Conservation (phyloP, 2,797 vertebrate species). For the Pseudotriccus pelzelni region DNA sequence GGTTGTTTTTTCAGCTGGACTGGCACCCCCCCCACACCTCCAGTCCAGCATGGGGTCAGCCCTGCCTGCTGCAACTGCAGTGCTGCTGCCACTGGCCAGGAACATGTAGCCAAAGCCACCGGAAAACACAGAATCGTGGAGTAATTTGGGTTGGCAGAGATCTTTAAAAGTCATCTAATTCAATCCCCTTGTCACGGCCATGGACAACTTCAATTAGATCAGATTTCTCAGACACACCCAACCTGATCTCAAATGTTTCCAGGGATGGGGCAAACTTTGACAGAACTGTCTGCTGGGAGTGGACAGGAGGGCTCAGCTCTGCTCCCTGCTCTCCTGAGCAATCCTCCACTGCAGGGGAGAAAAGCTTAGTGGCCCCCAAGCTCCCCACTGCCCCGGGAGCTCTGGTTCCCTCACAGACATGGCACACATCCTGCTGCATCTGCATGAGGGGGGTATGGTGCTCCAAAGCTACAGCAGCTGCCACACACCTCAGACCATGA, state of each 20-base stretch:
- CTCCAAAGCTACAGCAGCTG: background rate
- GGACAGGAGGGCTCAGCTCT: background rate
- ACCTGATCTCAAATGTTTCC: background rate
- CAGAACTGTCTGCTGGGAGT: background rate
- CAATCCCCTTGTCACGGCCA: background rate
- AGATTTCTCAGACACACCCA: fast-evolving
- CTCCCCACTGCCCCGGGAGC: background rate
- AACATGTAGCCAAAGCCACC: fast-evolving
- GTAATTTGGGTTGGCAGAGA: background rate
- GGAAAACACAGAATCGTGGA: background rate
- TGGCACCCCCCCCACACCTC: too few relatives aligned
- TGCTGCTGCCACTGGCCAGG: background rate
- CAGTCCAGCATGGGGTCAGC: too few relatives aligned
- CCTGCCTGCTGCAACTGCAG: fast-evolving
- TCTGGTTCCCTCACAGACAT: fast-evolving
- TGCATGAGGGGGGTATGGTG: background rate
- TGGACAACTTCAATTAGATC: background rate
- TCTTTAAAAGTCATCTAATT: background rate
- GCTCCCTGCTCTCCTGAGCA: background rate
- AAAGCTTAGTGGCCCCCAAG: background rate
- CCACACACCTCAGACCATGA: background rate
- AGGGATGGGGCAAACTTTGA: background rate
- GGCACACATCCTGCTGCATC: background rate
- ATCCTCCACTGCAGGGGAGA: too few relatives aligned
- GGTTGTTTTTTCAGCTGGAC: background rate